phyloP scores from a whole-genome alignment of 2,888 invertebrate species.

The Himalopsyche kuldschensis region DNA sequence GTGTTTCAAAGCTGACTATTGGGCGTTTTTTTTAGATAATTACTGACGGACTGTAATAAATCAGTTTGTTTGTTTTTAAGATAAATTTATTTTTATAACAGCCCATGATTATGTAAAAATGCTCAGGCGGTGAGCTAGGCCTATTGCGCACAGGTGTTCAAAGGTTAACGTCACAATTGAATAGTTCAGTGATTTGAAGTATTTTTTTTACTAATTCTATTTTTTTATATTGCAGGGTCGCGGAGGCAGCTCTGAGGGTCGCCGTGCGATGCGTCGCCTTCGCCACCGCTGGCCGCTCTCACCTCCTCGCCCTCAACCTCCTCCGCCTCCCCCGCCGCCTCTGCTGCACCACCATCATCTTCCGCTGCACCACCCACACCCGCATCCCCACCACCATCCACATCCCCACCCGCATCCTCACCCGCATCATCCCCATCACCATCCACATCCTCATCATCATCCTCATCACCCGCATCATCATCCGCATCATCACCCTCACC shows the following conservation, averaged over 20 bases:
- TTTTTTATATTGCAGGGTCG: conserved; percentile 44
- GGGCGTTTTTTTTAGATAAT: no score
- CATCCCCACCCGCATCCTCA: conserved; percentile 45
- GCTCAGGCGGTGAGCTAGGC: no score
- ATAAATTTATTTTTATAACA: no score
- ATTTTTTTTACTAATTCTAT: no score
- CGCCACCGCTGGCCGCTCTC: conserved; percentile 50
- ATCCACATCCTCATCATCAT: conserved; percentile 57
- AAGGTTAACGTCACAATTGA: no score
- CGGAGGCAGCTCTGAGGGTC: conserved; percentile 44
- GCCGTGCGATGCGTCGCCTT: conserved; percentile 48
- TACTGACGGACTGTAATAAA: no score
- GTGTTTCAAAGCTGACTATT: no score
- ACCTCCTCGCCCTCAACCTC: conserved; percentile 43
- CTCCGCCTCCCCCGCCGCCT: conserved; percentile 57
- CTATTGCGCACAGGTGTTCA: no score
- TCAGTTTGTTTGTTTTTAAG: no score
- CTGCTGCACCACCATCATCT: conserved; percentile 56
- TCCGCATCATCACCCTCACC: conserved; percentile 50
- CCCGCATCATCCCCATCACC: conserved; percentile 45
- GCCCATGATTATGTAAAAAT: no score
- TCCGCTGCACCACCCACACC: conserved; percentile 47
- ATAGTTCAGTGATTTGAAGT: no score
- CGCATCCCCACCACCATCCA: conserved; percentile 47
- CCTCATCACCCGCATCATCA: conserved; percentile 55